Percentiles rank a stretch among this genome's conserved stretches.
These are phyloP conservation scores for Pollenia griseotomentosa DNA, from an alignment of 2,888 invertebrate species.

Conservation along the genomic window DNA sequence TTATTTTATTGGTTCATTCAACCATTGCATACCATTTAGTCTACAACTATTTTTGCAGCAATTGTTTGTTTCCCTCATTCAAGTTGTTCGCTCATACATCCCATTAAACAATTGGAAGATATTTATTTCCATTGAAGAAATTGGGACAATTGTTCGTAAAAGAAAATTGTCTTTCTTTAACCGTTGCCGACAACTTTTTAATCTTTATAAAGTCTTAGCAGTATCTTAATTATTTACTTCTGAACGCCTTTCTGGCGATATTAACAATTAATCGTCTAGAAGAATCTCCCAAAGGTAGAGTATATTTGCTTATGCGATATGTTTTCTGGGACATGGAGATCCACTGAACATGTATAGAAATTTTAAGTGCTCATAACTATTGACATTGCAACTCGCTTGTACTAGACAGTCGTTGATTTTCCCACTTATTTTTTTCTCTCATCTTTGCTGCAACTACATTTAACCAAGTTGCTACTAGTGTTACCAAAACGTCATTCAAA, in stretches of 20 bases:
- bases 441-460: slow-evolving; percentile 9
- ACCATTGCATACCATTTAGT: slow-evolving; percentile 68
- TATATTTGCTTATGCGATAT: too few relatives aligned
- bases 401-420: slow-evolving; percentile 16
- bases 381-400: slow-evolving; percentile 63
- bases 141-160: too few relatives aligned
- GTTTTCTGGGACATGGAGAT: neutral
- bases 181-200: too few relatives aligned
- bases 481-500: slow-evolving; percentile 66
- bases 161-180: too few relatives aligned
- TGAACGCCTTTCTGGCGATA: too few relatives aligned
- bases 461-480: slow-evolving; percentile 61
- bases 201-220: too few relatives aligned
- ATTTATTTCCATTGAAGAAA: too few relatives aligned
- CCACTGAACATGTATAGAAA: slow-evolving; percentile 51
- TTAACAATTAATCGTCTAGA: too few relatives aligned
- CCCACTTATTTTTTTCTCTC: neutral
- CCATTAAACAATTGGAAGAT: too few relatives aligned
- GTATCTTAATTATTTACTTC: too few relatives aligned
- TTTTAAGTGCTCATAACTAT: slow-evolving; percentile 67
- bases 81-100: slow-evolving; percentile 24
- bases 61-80: slow-evolving; percentile 35
- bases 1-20: slow-evolving; percentile 69
- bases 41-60: slow-evolving; percentile 57
- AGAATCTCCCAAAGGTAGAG: too few relatives aligned